A percentile compares a stretch with the other conserved stretches of the same genome.
phyloP scores from a whole-genome alignment of 1,140 invertebrate genomes.

The Araneus ventricosus region DNA sequence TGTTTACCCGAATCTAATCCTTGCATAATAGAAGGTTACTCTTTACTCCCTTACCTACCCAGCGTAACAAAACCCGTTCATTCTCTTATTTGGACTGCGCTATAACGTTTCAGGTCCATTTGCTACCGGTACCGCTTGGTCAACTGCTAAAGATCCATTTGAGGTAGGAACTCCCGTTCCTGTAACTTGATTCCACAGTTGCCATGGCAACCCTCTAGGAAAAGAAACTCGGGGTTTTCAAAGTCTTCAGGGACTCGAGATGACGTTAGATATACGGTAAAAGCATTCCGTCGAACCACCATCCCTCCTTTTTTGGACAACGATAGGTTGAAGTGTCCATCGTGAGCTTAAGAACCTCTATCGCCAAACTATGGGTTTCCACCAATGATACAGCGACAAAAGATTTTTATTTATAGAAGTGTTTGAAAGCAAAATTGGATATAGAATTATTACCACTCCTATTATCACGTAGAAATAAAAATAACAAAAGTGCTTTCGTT shows the following conservation, averaged over 20 bases:
- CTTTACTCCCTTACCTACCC: neutral
- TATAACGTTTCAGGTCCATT: constrained; percentile 46
- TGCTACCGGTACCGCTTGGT: constrained; percentile 12
- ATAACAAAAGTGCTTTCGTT: too few relatives aligned
- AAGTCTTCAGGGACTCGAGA: neutral
- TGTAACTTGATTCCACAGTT: neutral
- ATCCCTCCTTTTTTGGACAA: neutral
- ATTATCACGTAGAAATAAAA: too few relatives aligned
- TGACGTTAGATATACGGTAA: neutral
- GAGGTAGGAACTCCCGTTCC: neutral
- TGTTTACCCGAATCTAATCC: neutral
- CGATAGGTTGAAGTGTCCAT: neutral
- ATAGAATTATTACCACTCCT: too few relatives aligned
- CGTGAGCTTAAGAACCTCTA: neutral
- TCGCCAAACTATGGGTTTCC: too few relatives aligned
- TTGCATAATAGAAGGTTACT: neutral
- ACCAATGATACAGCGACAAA: too few relatives aligned
- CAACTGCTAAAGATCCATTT: constrained; percentile 32
- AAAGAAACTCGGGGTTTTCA: neutral
- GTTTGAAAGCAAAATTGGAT: too few relatives aligned
- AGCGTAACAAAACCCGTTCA: neutral
- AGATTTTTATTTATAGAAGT: too few relatives aligned
- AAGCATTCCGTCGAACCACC: neutral
- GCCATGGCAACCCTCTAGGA: neutral
- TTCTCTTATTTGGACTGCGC: constrained; percentile 12